Evolutionary conservation across 35 echinoderm and acorn worm genomes (phyloP).

Genomic region (Ophiothrix spiculata): DNA sequence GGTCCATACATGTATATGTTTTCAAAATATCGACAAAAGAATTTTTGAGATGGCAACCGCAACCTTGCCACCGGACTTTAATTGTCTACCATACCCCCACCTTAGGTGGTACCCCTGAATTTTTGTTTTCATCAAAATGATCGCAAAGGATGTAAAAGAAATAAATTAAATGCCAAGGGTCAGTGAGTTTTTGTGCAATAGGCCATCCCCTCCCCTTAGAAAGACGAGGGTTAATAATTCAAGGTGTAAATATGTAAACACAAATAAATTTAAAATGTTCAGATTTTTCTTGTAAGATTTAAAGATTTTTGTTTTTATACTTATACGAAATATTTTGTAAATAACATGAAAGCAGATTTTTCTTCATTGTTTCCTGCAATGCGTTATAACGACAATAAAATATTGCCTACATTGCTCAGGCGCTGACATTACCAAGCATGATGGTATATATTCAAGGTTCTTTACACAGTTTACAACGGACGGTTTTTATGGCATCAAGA

Average conservation of each 20-base stretch:
- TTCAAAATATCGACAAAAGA: no score
- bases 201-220: no score
- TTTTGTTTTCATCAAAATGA: no score
- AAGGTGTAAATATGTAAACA: not conserved
- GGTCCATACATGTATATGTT: no score
- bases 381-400: not conserved
- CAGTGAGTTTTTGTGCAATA: not conserved
- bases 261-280: not conserved
- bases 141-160: no score
- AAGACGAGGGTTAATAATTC: not conserved
- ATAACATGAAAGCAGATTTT: not conserved
- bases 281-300: not conserved
- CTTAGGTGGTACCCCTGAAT: no score
- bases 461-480: constrained; percentile 44
- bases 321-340: not conserved
- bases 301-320: not conserved
- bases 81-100: no score
- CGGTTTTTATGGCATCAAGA: constrained; percentile 63
- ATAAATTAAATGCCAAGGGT: no score
- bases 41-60: no score
- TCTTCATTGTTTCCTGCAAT: not conserved
- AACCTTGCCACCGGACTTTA: no score
- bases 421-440: constrained; percentile 50
- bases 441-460: constrained; percentile 63
- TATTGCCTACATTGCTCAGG: constrained; percentile 14